Conservation (phyloP, 2,797 vertebrate species). For the Odontamblyopus lacepedii region DNA sequence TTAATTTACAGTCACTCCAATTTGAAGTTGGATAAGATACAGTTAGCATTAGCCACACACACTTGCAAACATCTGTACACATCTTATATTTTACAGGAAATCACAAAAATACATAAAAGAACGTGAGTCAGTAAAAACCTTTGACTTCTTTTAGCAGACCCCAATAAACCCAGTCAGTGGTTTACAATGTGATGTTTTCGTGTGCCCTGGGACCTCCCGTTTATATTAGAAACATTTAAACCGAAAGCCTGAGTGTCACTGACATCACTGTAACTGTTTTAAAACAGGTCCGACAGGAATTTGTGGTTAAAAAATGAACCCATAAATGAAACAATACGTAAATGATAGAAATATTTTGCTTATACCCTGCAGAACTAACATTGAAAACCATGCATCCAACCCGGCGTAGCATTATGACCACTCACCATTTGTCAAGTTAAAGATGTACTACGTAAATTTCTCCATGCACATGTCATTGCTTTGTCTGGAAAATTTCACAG, state of each 20-base stretch:
- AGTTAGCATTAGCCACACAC: conserved; percentile 58
- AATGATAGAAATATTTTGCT: conserved; percentile 15
- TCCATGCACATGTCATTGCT: neutral
- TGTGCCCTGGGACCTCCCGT: conserved; percentile 21
- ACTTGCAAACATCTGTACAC: conserved; percentile 73
- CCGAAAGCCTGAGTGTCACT: conserved; percentile 57
- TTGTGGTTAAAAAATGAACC: conserved; percentile 41
- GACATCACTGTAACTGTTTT: conserved; percentile 64
- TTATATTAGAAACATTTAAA: conserved; percentile 40
- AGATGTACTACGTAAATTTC: neutral
- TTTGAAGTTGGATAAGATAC: conserved; percentile 66
- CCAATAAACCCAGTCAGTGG: neutral
- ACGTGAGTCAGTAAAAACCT: conserved; percentile 48
- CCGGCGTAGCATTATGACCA: neutral
- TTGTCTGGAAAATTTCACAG: neutral
- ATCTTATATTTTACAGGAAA: conserved; percentile 61
- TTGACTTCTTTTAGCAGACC: conserved; percentile 9
- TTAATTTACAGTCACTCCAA: conserved; percentile 67
- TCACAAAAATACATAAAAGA: conserved; percentile 63
- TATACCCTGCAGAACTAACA: conserved; percentile 56
- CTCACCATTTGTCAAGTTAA: neutral
- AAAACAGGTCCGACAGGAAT: conserved; percentile 42
- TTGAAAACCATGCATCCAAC: conserved; percentile 24
- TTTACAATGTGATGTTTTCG: conserved; percentile 8
- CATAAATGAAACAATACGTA: conserved; percentile 45